These are phyloP conservation scores for Schizaphis graminum DNA, from an alignment of 2,888 invertebrate species.

Conservation along the genomic window DNA sequence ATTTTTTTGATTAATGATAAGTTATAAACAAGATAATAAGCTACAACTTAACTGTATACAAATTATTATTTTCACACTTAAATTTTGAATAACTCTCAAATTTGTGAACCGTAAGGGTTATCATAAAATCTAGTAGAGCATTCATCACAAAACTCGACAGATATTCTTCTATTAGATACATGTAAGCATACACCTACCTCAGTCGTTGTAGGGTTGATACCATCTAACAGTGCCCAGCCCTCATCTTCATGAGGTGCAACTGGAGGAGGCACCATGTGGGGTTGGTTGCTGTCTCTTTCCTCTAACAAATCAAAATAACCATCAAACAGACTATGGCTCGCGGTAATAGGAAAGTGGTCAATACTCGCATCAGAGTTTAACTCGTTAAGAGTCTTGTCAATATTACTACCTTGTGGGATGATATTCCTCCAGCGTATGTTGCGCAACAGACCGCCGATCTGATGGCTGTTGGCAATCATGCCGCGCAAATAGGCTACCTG, in stretches of 20 bases:
- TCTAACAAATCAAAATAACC: slow-evolving; percentile 63
- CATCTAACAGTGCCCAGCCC: background rate
- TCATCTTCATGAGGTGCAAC: background rate
- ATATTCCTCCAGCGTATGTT: slow-evolving; percentile 58
- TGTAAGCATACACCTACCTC: slow-evolving; percentile 63
- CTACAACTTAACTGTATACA: background rate
- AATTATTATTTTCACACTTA: slow-evolving; percentile 1
- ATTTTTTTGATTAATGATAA: background rate
- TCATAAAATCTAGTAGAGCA: slow-evolving; percentile 53
- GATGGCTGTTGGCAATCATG: slow-evolving; percentile 45
- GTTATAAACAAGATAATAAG: background rate
- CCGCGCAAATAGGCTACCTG: slow-evolving; percentile 45
- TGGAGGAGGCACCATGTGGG: background rate
- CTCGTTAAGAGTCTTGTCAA: slow-evolving; percentile 56
- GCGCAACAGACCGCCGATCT: slow-evolving; percentile 44
- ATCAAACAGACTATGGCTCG: slow-evolving; percentile 60
- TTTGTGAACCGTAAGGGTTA: slow-evolving; percentile 19
- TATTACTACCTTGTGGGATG: slow-evolving; percentile 57
- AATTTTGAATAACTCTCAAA: background rate
- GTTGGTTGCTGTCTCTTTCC: slow-evolving; percentile 17
- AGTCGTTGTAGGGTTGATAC: background rate
- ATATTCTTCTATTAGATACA: slow-evolving; percentile 62
- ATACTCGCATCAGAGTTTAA: slow-evolving; percentile 54
- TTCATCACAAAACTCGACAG: slow-evolving; percentile 62
- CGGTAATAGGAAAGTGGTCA: slow-evolving; percentile 47